Percentiles rank a stretch among this genome's conserved stretches.
Evolutionary conservation across 2,797 vertebrate species (phyloP).

Genomic region (Erethizon dorsatum): DNA sequence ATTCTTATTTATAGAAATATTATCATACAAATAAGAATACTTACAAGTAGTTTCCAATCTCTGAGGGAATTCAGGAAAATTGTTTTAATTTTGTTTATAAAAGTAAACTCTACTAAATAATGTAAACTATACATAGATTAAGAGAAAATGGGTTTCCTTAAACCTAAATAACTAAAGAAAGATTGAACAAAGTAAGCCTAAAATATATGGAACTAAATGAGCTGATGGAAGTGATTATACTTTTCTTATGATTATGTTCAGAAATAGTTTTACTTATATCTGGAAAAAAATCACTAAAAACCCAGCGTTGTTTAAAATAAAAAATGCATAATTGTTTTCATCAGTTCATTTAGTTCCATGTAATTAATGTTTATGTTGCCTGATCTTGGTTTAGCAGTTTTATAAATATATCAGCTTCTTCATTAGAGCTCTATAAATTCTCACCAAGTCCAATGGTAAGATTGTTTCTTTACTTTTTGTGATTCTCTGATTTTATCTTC

Average conservation of each 20-base stretch:
- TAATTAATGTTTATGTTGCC: background rate
- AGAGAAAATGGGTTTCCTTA: background rate
- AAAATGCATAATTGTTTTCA: background rate
- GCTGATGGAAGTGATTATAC: too few relatives aligned
- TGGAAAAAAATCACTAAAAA: background rate
- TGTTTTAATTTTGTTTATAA: background rate
- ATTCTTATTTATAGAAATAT: background rate
- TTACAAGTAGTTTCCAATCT: background rate
- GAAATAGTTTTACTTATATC: too few relatives aligned
- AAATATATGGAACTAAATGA: too few relatives aligned
- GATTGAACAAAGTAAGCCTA: too few relatives aligned
- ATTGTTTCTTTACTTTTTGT: background rate
- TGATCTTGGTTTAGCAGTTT: background rate
- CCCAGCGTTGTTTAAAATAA: background rate
- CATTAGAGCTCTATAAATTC: background rate
- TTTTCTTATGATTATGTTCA: too few relatives aligned
- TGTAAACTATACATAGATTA: background rate
- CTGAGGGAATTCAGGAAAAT: background rate
- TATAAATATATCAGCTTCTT: background rate
- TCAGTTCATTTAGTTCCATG: background rate
- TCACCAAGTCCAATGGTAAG: background rate
- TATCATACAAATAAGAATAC: background rate
- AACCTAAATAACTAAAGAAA: background rate
- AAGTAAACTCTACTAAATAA: background rate
- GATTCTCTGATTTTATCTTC: background rate